Conservation (phyloP, 2,113 vertebrate genomes). For the Phodopus roborovskii region DNA sequence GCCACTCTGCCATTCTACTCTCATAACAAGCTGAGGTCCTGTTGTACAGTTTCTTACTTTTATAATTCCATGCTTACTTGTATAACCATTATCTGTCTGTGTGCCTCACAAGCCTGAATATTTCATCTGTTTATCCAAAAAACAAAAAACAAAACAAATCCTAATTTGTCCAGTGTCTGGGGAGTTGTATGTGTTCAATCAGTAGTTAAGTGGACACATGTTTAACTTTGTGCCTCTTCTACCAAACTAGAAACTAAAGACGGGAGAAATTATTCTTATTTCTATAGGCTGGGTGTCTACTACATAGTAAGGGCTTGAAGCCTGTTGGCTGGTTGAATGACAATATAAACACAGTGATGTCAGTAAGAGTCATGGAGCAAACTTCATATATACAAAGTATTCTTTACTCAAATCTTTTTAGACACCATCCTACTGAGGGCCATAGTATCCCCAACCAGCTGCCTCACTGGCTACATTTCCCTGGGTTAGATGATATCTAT, state of each 20-base stretch:
- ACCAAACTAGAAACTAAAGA: not conserved
- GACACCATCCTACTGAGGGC: not conserved
- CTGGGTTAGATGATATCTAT: not conserved
- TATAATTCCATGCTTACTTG: not conserved
- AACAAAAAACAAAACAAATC: not conserved
- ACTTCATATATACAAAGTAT: not conserved
- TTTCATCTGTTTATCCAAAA: not conserved
- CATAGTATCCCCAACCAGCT: not conserved
- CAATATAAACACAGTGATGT: not conserved
- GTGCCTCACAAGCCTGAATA: not conserved
- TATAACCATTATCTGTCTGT: not conserved
- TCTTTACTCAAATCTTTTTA: slow-evolving; percentile 15
- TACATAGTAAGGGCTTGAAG: not conserved
- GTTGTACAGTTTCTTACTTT: not conserved
- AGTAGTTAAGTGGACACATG: not conserved
- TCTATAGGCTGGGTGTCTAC: not conserved
- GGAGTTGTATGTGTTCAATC: not conserved
- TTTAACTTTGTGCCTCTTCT: not conserved
- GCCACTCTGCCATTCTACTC: not conserved
- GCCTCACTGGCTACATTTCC: not conserved
- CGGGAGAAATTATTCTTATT: not conserved
- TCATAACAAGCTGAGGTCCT: not conserved
- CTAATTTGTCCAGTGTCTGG: not conserved
- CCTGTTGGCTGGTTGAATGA: not conserved
- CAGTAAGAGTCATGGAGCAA: not conserved